phyloP scores from a whole-genome alignment of 2,888 invertebrate genomes.

The Brachylomia viminalis region DNA sequence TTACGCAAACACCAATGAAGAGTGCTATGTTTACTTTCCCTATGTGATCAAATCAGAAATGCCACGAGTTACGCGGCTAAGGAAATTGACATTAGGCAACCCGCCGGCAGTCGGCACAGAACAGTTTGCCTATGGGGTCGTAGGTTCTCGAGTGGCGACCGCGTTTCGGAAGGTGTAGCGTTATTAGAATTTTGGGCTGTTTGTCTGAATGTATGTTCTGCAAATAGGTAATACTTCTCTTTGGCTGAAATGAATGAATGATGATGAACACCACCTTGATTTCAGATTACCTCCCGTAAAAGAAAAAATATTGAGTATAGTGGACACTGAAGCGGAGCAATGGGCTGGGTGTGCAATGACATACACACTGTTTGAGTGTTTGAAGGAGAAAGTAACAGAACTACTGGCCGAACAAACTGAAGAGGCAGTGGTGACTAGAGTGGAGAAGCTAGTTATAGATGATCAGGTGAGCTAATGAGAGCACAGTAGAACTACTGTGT shows the following conservation, averaged over 20 bases:
- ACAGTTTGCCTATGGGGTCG: background rate
- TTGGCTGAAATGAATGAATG: background rate
- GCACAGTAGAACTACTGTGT: background rate
- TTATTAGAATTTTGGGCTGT: background rate
- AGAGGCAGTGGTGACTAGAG: constrained; percentile 81
- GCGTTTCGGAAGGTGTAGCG: background rate
- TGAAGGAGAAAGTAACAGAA: constrained; percentile 95
- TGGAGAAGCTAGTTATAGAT: constrained; percentile 90
- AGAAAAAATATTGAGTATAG: constrained; percentile 91
- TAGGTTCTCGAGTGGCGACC: background rate
- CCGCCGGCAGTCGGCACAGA: background rate
- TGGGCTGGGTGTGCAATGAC: constrained; percentile 98
- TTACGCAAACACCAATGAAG: background rate
- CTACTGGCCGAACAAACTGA: constrained; percentile 94
- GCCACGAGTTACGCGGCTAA: background rate
- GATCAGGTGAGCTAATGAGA: constrained; percentile 77
- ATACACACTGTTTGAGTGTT: constrained; percentile 97
- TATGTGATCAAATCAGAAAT: background rate
- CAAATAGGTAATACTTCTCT: background rate
- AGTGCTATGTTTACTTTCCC: background rate
- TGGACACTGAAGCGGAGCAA: constrained; percentile 94
- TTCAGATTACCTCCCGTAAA: constrained; percentile 93
- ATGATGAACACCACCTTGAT: constrained; percentile 26
- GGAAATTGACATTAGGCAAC: background rate
- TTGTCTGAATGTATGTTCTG: background rate